phyloP scores from a whole-genome alignment of 2,113 vertebrate species.

The Nesogale talazaci region DNA sequence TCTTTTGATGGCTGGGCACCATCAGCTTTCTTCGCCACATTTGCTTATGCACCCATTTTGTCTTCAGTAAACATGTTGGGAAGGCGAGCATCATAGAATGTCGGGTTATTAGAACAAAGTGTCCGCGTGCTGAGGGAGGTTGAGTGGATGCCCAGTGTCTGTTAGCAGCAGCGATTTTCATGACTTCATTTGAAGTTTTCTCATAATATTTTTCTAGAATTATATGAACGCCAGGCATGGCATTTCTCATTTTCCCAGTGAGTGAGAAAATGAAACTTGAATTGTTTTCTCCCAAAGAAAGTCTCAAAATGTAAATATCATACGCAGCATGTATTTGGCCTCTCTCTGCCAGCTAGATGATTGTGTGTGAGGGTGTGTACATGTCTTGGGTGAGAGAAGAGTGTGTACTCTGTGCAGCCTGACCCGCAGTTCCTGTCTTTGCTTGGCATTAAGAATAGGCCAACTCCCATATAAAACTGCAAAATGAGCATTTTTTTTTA shows the following conservation, averaged over 20 bases:
- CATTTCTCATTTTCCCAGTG: conserved; percentile 61
- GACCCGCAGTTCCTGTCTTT: background rate
- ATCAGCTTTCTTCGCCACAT: no score
- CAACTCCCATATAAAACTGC: background rate
- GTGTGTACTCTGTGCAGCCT: background rate
- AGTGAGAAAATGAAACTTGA: conserved; percentile 25
- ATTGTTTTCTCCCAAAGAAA: conserved; percentile 14
- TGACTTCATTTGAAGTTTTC: conserved; percentile 44
- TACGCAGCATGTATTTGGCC: background rate
- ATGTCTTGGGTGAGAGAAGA: no score
- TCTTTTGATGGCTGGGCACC: no score
- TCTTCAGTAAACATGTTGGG: no score
- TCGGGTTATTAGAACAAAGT: no score
- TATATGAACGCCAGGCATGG: conserved; percentile 36
- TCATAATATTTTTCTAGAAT: conserved; percentile 67
- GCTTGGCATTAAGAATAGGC: conserved; percentile 1
- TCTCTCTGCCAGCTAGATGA: background rate
- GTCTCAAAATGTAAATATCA: conserved; percentile 18
- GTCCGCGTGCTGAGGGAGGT: no score
- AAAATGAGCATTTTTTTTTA: conserved; percentile 21
- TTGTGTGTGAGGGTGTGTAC: background rate
- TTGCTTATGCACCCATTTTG: no score
- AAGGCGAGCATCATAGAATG: no score
- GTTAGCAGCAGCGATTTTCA: background rate
- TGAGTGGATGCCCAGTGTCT: no score